phyloP scores from a whole-genome alignment of 92 coral and sea anemone species.

The Hydrozoanthus gracilis region DNA sequence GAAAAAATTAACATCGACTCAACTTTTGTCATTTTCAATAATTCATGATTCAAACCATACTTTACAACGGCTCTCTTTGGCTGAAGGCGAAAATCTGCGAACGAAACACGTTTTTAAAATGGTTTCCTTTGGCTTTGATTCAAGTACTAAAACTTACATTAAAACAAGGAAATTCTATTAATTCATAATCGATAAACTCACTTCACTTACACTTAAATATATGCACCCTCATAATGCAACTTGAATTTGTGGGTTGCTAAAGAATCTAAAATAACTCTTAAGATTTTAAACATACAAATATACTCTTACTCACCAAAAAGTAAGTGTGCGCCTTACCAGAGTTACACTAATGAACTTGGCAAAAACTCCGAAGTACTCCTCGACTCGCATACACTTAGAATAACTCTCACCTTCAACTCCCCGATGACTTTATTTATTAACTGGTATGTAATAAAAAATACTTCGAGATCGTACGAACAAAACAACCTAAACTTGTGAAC shows the following conservation, averaged over 20 bases:
- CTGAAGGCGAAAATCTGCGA: background rate
- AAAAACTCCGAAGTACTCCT: background rate
- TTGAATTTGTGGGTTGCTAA: no score
- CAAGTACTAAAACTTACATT: no score
- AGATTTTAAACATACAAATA: background rate
- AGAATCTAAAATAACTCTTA: background rate
- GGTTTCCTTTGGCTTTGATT: background rate
- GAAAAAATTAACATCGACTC: background rate
- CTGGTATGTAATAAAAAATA: slow-evolving; percentile 41
- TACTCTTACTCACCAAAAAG: slow-evolving; percentile 21
- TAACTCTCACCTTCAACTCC: slow-evolving; percentile 34
- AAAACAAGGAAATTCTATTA: no score
- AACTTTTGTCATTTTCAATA: background rate
- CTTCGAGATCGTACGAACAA: slow-evolving; percentile 11
- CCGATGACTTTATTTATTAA: slow-evolving; percentile 36
- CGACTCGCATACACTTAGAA: background rate
- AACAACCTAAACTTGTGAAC: slow-evolving; percentile 24
- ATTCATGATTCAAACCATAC: background rate
- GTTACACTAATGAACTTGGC: slow-evolving; percentile 23
- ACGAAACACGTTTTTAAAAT: background rate
- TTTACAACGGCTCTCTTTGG: background rate
- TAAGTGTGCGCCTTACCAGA: background rate
- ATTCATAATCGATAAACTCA: no score
- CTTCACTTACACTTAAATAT: no score
- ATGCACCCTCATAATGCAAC: no score